Conservation (phyloP, 1,140 invertebrate species). For the Zelostemma sp. region DNA sequence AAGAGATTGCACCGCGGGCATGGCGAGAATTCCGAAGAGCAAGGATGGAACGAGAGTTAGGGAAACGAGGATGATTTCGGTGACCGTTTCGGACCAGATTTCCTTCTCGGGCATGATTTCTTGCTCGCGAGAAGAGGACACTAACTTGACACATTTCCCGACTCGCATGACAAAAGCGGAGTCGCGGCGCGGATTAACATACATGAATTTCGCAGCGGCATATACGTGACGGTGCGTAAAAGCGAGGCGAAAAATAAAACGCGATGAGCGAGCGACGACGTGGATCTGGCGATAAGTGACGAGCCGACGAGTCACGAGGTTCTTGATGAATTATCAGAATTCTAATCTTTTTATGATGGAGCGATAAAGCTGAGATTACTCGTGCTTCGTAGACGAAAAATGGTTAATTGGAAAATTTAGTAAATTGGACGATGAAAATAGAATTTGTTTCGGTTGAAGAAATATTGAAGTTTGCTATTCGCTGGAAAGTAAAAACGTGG, state of each 20-base stretch:
- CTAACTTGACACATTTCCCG: too few relatives aligned
- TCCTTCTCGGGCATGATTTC: slow-evolving; percentile 49
- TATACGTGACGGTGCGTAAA: slow-evolving; percentile 1
- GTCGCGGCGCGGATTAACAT: slow-evolving; percentile 23
- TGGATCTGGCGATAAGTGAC: too few relatives aligned
- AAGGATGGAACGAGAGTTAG: slow-evolving; percentile 62
- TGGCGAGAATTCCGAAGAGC: slow-evolving; percentile 55
- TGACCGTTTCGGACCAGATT: slow-evolving; percentile 43
- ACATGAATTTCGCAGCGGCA: slow-evolving; percentile 22
- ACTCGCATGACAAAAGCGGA: not conserved
- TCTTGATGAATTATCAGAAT: too few relatives aligned
- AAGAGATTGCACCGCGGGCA: slow-evolving; percentile 59
- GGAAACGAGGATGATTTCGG: slow-evolving; percentile 50
- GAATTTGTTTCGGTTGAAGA: too few relatives aligned
- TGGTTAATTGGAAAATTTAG: too few relatives aligned
- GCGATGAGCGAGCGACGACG: not conserved
- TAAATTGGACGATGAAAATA: too few relatives aligned
- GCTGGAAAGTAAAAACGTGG: too few relatives aligned
- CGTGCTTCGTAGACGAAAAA: too few relatives aligned
- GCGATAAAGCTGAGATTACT: too few relatives aligned
- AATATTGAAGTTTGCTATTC: too few relatives aligned
- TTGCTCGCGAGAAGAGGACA: not conserved
- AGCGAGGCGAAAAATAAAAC: not conserved
- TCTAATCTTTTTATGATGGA: too few relatives aligned
- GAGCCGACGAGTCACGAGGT: too few relatives aligned